A percentile compares a stretch with the other conserved stretches of the same genome.
phyloP scores from a whole-genome alignment of 2,888 invertebrate species.

The Drosophila aldrichi region DNA sequence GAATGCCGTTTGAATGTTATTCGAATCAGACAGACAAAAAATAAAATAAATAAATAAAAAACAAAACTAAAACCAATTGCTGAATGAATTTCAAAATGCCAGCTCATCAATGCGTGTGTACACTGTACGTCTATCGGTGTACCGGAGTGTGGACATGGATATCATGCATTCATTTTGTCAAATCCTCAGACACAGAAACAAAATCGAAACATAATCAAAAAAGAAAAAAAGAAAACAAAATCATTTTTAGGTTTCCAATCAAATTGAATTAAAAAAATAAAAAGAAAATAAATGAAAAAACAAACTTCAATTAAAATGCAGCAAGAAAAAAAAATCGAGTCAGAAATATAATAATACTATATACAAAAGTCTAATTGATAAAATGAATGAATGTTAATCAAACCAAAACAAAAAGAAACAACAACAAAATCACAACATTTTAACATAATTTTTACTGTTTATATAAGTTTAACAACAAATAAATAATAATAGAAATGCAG shows the following conservation, averaged over 20 bases:
- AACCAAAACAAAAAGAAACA: slow-evolving; percentile 34
- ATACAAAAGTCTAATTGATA: slow-evolving; percentile 56
- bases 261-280: slow-evolving; percentile 65
- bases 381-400: slow-evolving; percentile 68
- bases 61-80: slow-evolving; percentile 53
- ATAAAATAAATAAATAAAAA: not conserved
- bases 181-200: slow-evolving; percentile 21
- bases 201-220: slow-evolving; percentile 34
- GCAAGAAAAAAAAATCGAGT: slow-evolving; percentile 51
- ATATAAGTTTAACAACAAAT: slow-evolving; percentile 67
- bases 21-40: slow-evolving; percentile 59
- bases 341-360: slow-evolving; percentile 32
- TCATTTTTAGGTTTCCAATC: slow-evolving; percentile 78
- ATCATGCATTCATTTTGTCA: slow-evolving; percentile 37
- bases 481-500: slow-evolving; percentile 33
- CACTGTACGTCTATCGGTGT: slow-evolving; percentile 59
- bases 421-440: slow-evolving; percentile 65
- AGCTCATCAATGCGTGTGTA: slow-evolving; percentile 29
- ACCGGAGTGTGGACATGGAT: slow-evolving; percentile 28
- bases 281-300: slow-evolving; percentile 35
- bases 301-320: slow-evolving; percentile 58
- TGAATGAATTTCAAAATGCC: slow-evolving; percentile 63
- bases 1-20: slow-evolving; percentile 76
- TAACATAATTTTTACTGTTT: slow-evolving; percentile 81
- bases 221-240: slow-evolving; percentile 79